Evolutionary conservation across 2,113 vertebrate species (phyloP).

Genomic region (Equus przewalskii): DNA sequence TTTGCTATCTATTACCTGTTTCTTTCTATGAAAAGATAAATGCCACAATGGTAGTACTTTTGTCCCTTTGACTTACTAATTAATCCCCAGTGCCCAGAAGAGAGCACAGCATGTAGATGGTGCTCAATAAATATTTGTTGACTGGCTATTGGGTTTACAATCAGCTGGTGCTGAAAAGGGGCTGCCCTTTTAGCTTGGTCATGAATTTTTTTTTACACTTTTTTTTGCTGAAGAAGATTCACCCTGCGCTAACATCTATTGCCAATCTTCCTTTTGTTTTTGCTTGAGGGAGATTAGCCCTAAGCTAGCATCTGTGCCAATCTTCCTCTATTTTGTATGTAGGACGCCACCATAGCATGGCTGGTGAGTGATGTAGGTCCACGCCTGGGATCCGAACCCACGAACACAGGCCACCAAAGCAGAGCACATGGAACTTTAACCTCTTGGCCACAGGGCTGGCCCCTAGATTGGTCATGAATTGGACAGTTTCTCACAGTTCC

Average conservation of each 20-base stretch:
- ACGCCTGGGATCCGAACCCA: no score
- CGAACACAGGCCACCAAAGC: no score
- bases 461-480: background rate
- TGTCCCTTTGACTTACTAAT: conserved; percentile 32
- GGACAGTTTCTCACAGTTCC: background rate
- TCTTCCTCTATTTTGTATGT: no score
- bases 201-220: background rate
- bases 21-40: background rate
- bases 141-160: background rate
- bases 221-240: no score
- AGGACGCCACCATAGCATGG: no score
- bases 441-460: no score
- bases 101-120: background rate
- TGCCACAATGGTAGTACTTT: background rate
- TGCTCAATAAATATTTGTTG: background rate
- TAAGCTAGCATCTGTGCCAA: no score
- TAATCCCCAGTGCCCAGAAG: background rate
- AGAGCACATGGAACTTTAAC: no score
- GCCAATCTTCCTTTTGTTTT: no score
- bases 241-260: no score
- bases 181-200: background rate
- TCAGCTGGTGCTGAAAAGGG: background rate
- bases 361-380: no score
- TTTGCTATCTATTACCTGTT: background rate
- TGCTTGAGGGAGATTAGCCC: no score